Evolutionary conservation across 2,797 vertebrate species (phyloP).

Genomic region (Notolabrus celidotus): DNA sequence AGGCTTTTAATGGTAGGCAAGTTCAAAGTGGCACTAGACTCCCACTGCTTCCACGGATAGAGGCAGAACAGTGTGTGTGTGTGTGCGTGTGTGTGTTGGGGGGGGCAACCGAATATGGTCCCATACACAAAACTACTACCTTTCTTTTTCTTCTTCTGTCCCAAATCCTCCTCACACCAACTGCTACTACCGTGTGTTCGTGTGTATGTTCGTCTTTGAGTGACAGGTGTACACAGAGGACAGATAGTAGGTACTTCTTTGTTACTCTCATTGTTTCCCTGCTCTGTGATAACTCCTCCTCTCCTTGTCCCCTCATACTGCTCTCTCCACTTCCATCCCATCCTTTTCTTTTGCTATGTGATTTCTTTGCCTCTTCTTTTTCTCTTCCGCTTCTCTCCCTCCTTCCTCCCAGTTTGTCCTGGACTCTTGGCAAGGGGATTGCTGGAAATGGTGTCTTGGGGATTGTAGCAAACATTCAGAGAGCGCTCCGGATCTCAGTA

Average conservation of each 20-base stretch:
- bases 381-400: constrained; percentile 40
- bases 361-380: constrained; percentile 25
- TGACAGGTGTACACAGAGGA: constrained; percentile 45
- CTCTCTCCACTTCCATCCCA: constrained; percentile 22
- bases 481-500: constrained; percentile 66
- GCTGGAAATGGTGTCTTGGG: constrained; percentile 74
- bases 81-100: constrained; percentile 50
- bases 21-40: constrained; percentile 94
- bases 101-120: constrained; percentile 38
- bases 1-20: constrained; percentile 93
- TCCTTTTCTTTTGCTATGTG: constrained; percentile 18
- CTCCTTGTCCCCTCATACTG: background rate
- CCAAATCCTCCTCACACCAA: constrained; percentile 57
- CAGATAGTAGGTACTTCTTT: constrained; percentile 40
- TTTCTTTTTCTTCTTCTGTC: constrained; percentile 43
- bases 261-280: constrained; percentile 38
- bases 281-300: constrained; percentile 19
- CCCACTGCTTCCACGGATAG: constrained; percentile 90
- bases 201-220: constrained; percentile 13
- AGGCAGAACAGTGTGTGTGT: constrained; percentile 71
- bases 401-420: constrained; percentile 74
- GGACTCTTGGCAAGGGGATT: constrained; percentile 86
- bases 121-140: constrained; percentile 49
- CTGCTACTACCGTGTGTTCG: background rate
- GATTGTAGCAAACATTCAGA: constrained; percentile 61